phyloP scores from a whole-genome alignment of 2,888 invertebrate genomes.

The Chaitophorus viminalis region DNA sequence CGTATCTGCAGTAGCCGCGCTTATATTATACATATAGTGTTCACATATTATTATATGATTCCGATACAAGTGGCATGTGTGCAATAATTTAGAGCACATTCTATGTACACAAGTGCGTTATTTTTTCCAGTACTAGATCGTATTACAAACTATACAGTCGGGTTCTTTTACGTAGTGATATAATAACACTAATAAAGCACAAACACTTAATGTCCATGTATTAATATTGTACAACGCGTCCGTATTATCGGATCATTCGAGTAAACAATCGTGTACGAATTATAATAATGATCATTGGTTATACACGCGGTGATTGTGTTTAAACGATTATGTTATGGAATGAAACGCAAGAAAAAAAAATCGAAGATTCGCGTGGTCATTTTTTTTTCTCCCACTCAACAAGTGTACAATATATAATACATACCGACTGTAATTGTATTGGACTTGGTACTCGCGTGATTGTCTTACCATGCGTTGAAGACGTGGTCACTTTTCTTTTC shows the following conservation, averaged over 20 bases:
- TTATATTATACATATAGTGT: too few relatives aligned
- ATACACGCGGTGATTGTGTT: neutral
- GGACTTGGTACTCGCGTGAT: constrained; percentile 53
- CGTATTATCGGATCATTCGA: too few relatives aligned
- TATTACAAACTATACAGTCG: too few relatives aligned
- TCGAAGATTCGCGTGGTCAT: neutral
- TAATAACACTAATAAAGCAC: neutral
- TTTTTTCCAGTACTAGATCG: too few relatives aligned
- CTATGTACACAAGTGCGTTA: neutral
- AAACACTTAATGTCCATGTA: neutral
- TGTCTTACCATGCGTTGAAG: constrained; percentile 53
- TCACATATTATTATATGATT: too few relatives aligned
- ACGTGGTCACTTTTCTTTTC: constrained; percentile 56
- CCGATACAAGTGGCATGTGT: too few relatives aligned
- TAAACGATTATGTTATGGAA: too few relatives aligned
- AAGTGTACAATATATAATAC: neutral
- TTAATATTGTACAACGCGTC: neutral
- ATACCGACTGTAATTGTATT: constrained; percentile 15
- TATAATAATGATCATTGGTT: neutral
- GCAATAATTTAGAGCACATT: neutral
- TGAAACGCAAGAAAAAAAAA: neutral
- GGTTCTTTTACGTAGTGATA: neutral
- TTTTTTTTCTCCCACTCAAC: neutral
- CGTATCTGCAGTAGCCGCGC: too few relatives aligned
- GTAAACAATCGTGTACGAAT: neutral